Conservation (phyloP, 2,888 invertebrate species). For the Phengaris arion region DNA sequence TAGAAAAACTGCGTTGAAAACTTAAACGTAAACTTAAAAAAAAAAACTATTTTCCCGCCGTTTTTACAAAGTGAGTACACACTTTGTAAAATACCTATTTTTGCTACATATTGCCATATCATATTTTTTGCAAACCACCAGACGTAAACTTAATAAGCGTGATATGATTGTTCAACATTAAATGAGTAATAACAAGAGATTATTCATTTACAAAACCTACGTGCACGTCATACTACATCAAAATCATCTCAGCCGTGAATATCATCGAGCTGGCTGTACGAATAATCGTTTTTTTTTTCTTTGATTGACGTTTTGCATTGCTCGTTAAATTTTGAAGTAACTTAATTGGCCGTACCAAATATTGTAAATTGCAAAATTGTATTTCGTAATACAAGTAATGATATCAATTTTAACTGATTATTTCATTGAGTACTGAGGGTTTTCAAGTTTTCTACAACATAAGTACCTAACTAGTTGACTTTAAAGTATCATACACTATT, state of each 20-base stretch:
- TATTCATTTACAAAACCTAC: neutral
- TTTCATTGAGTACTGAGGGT: too few species aligned
- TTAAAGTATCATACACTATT: too few species aligned
- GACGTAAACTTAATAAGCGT: neutral
- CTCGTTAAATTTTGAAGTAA: constrained; percentile 22
- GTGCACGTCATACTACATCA: constrained; percentile 15
- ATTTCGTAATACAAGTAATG: constrained; percentile 29
- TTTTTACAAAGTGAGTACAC: too few species aligned
- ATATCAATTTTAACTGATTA: neutral
- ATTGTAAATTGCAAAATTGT: neutral
- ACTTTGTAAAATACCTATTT: too few species aligned
- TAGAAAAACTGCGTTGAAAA: too few species aligned
- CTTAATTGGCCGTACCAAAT: constrained; percentile 8
- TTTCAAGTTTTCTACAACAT: too few species aligned
- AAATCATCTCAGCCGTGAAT: constrained; percentile 12
- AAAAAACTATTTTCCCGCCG: too few species aligned
- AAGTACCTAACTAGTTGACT: too few species aligned
- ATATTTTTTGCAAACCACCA: neutral
- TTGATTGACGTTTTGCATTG: constrained; percentile 22
- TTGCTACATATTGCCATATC: too few species aligned
- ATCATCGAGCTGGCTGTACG: neutral
- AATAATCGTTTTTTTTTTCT: neutral
- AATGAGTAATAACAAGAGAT: constrained; percentile 15
- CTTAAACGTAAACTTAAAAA: too few species aligned
- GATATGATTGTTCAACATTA: neutral